Evolutionary conservation across 2,797 vertebrate genomes (phyloP).

Genomic region (Schizothorax lantsangensis): DNA sequence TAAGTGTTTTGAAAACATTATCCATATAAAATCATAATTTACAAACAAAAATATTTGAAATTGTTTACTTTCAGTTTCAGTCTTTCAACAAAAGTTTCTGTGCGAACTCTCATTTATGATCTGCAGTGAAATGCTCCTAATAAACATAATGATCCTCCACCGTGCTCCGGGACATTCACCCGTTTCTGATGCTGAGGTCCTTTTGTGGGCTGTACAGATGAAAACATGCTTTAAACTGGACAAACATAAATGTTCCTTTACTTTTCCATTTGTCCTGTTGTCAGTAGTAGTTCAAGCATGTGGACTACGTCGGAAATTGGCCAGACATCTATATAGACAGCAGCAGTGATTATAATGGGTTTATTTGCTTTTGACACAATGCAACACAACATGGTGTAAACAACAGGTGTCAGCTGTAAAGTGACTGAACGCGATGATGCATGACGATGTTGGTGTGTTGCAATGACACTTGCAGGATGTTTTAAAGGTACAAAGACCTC

Average conservation of each 20-base stretch:
- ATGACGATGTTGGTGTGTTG: too few species aligned
- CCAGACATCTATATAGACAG: not conserved
- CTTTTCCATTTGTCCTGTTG: not conserved
- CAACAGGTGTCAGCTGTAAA: too few species aligned
- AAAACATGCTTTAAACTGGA: not conserved
- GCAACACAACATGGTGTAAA: too few species aligned
- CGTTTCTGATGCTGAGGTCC: not conserved
- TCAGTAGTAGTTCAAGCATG: not conserved
- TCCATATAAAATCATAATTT: not conserved
- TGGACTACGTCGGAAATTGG: not conserved
- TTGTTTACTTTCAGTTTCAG: not conserved
- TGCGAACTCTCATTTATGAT: not conserved
- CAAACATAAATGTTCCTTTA: not conserved
- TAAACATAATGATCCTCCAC: not conserved
- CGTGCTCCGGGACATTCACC: not conserved
- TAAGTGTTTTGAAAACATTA: not conserved
- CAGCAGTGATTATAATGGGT: not conserved
- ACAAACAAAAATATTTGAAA: not conserved
- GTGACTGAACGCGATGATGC: too few species aligned
- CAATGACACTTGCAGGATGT: not conserved
- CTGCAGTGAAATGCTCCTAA: not conserved
- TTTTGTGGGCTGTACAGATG: not conserved
- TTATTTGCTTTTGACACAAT: too few species aligned
- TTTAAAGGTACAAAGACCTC: not conserved
- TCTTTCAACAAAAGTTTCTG: not conserved